Base-by-base conservation (phyloP, 2,797 vertebrate species). In the Eospalax fontanierii region DNA sequence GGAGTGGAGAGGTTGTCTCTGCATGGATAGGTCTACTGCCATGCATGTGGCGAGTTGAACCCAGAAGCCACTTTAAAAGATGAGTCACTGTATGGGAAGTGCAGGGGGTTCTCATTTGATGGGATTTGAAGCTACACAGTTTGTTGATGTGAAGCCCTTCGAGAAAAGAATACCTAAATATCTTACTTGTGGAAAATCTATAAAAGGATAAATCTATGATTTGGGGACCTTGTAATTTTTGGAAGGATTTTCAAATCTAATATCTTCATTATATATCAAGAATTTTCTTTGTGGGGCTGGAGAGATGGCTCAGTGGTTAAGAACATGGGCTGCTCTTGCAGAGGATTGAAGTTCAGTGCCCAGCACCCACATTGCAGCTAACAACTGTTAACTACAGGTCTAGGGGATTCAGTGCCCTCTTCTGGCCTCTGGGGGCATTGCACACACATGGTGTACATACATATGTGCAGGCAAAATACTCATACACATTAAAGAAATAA, bases 171-270 rank as follows among this genome's bases (percentile, higher is more conserved):
- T 40, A 24, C 7, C 12, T 9, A 21, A 22, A 33, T 66, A 18
- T 4, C 43, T 87, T 50, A 68, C 38, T 85, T 94, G 12, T 40
- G 59, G 61, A 81, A 75, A 81, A 9, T 46, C 18, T 80, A 80
- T 0, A 2, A 9, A 86, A 82, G 40, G 46, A 6, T 50, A 50
- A n/a, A n/a, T 28, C 2, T 15, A 4, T 79, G 6, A 40, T 89
- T 16, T 24, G 1, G n/a, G 46, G 85, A 28, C 5, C 2, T 65
- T 88, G 50, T 89, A 10, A 57, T 54, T 87, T 54, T 66, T 30
- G 65, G 90, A 19, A 61, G 78, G 38, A 35, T 80, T 81, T 93
- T 93, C 86, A 93, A 83, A 80, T 46, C 75, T 43, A 28, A 76
- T 35, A 84, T 68, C 63, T 81, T 43, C 33, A 1, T 65, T 30